Base-by-base conservation (phyloP, 2,113 vertebrate species). In the Ptyas mucosa region DNA sequence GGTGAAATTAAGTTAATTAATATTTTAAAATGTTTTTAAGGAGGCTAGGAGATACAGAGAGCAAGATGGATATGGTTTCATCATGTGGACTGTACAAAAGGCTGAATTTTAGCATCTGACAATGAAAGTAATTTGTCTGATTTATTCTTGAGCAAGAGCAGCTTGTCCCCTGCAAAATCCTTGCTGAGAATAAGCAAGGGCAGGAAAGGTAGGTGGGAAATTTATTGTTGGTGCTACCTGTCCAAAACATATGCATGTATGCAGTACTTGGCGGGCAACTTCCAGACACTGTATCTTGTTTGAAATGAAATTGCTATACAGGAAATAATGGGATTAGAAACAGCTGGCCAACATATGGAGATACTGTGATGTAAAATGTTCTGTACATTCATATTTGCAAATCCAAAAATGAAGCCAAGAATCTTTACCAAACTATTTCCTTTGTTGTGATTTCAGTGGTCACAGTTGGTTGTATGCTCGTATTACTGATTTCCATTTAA, bases 301-400 rank as follows among this genome's bases (percentile, higher is more conserved):
- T 94, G 94, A 93, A 92, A 93, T 0, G 0, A 96, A 95, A 94
- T 52, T 96, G 95, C 92, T 92, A 43, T 43, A 94, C 81, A 7
- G 29, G 69, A 94, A 96, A 49, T n/a, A 88, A 95, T 90, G 94
- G 21, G 89, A 96, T 96, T 95, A 93, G 95, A 96, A 96, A 95
- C 96, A 97, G 91, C 94, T 97, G 95, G 93, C 24, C 53, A 91
- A 91, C 92, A 93, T 53, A 96, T 90, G 90, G 93, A 95, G 96
- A 93, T 88, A n/a, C 20, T 81, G 55, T 86, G 14, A 88, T 91
- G 85, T 91, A 93, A 85, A 91, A 93, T 94, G 88, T 89, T 94
- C 89, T 43, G 26, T 55, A 46, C 52, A 92, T 46, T 20, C 92
- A 92, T 95, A 87, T 93, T 94, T 94, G 43, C 57, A 95, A 95